Base-by-base conservation (phyloP, 2,888 invertebrate species). In the Cerastis leucographa region DNA sequence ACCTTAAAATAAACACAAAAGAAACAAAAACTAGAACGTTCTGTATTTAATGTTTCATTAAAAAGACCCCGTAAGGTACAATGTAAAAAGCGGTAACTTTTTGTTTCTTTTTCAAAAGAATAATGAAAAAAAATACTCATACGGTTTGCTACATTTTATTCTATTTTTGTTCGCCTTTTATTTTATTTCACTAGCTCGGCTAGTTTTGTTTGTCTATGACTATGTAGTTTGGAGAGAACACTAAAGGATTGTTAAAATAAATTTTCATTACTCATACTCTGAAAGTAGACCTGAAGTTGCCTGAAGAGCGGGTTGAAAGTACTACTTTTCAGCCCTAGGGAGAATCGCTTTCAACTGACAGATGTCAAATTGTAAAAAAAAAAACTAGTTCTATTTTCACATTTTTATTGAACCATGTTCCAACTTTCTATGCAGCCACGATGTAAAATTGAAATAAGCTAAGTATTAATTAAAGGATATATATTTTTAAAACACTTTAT, bases 41-140 rank as follows among this genome's bases (percentile, higher is more conserved):
- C 35, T 83, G 25, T 64, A 82, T 78, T 51, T 59, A 80, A 77
- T 51, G n/a, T 61, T 83, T 78, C 25, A 83, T 70, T 64, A 66
- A 46, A 65, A 44, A 51, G n/a, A 22, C 44, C 22, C 3, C 12
- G 69, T 66, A 66, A 59, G 8, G 56, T 49, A 79, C 70, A 66
- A 70, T 66, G 84, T 78, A 61, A 71, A 83, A 84, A 78, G 40
- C 29, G 11, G 54, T 46, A 78, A 29, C 9, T 66, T 66, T 54
- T 66, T 66, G 7, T 62, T 29, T 54, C 5, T 51, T 83, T 83
- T 69, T 46, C 29, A 40, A 69, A 70, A 84, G 65, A 54, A 66
- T 64, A 70, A 66, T n/a, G 19, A 65, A 78, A 11, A 66, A 40
- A 65, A 83, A 66, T 59, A 59, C 66, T 67, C 44, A 56, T 49